phyloP scores from a whole-genome alignment of 2,888 invertebrate species.

The Phaedon cochleariae region DNA sequence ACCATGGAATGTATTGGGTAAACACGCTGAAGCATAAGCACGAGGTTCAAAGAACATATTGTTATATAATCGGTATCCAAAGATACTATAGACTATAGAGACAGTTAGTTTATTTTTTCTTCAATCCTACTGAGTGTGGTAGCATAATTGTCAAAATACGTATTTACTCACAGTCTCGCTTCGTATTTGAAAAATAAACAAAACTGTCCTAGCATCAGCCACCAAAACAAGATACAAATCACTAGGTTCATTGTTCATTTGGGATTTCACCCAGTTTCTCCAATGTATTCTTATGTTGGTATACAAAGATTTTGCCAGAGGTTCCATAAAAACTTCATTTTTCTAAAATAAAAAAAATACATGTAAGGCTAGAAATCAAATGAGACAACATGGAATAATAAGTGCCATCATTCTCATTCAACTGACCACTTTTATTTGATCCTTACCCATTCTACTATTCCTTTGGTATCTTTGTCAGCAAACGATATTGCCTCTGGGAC shows the following conservation, averaged over 20 bases:
- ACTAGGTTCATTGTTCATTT: conserved; percentile 42
- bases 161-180: conserved; percentile 58
- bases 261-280: conserved; percentile 59
- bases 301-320: conserved; percentile 59
- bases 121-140: neutral
- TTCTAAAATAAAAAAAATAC: conserved; percentile 57
- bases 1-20: too few relatives aligned
- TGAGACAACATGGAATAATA: too few relatives aligned
- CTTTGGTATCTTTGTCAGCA: conserved; percentile 55
- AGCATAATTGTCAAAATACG: neutral
- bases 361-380: too few relatives aligned
- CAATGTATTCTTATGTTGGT: conserved; percentile 61
- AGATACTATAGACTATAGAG: too few relatives aligned
- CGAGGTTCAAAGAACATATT: too few relatives aligned
- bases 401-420: too few relatives aligned
- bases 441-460: conserved; percentile 60
- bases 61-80: too few relatives aligned
- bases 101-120: too few relatives aligned
- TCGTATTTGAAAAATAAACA: conserved; percentile 63
- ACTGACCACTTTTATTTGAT: neutral
- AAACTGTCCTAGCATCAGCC: conserved; percentile 64
- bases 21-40: too few relatives aligned
- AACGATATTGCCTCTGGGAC: conserved; percentile 66
- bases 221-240: conserved; percentile 65
- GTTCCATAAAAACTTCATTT: conserved; percentile 62